phyloP scores from a whole-genome alignment of 2,888 invertebrate genomes.

The Platycnemis pennipes region DNA sequence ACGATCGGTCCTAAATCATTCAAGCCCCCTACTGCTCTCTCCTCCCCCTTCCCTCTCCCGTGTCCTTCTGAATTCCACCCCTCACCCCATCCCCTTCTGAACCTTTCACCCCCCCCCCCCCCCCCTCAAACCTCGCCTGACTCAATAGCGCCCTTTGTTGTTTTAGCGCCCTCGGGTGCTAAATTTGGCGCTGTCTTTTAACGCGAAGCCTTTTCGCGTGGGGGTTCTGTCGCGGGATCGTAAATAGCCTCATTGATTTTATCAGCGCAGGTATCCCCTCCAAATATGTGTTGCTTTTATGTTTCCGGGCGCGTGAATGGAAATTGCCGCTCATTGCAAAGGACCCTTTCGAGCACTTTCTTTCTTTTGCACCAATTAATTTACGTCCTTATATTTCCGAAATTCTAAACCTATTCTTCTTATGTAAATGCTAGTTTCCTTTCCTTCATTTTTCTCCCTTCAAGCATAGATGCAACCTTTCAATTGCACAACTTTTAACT shows the following conservation, averaged over 20 bases:
- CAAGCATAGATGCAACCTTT: too few relatives aligned
- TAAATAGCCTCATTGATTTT: neutral
- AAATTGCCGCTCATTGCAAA: too few relatives aligned
- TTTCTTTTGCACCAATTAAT: too few relatives aligned
- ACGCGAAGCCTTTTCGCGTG: neutral
- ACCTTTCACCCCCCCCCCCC: too few relatives aligned
- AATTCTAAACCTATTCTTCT: too few relatives aligned
- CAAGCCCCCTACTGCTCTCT: neutral
- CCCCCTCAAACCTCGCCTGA: neutral
- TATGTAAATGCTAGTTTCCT: too few relatives aligned
- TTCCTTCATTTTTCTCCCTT: too few relatives aligned
- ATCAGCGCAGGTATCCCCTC: neutral
- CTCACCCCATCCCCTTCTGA: neutral
- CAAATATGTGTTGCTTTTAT: neutral
- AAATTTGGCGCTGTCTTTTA: neutral
- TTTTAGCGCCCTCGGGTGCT: neutral
- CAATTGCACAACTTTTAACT: too few relatives aligned
- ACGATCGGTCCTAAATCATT: slow-evolving; percentile 3
- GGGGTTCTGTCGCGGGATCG: neutral
- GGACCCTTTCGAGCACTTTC: too few relatives aligned
- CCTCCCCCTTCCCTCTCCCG: neutral
- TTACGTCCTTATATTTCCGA: too few relatives aligned
- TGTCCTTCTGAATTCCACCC: neutral
- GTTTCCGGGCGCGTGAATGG: too few relatives aligned
- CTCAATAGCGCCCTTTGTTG: neutral